Conservation (phyloP, 2,113 vertebrate species). For the Carollia perspicillata region DNA sequence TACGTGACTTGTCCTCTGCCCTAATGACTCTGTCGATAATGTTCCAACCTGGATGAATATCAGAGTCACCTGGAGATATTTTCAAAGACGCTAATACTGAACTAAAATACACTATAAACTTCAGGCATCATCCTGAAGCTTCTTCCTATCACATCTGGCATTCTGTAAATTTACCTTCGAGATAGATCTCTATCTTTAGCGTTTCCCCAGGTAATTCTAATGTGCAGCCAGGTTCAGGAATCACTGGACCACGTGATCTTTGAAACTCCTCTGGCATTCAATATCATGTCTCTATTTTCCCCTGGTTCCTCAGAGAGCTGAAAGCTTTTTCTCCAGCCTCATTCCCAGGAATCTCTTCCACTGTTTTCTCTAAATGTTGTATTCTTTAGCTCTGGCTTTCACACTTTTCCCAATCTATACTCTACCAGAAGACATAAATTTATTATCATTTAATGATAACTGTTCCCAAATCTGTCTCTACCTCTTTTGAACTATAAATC, state of each 20-base stretch:
- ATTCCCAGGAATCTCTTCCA: neutral
- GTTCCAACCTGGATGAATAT: neutral
- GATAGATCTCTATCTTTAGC: neutral
- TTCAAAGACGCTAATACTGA: neutral
- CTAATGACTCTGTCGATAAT: neutral
- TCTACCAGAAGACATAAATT: neutral
- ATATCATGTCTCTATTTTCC: neutral
- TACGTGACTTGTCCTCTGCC: neutral
- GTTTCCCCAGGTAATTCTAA: neutral
- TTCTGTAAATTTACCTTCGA: neutral
- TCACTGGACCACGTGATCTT: neutral
- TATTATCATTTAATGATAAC: neutral
- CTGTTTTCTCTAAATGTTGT: neutral
- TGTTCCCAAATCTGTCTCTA: neutral
- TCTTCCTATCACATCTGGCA: neutral
- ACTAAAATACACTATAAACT: too few relatives aligned
- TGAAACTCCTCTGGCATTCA: neutral
- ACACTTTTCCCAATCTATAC: neutral
- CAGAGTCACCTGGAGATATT: neutral
- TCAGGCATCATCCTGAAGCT: neutral
- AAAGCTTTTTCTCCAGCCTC: slow-evolving; percentile 8
- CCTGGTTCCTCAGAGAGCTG: neutral
- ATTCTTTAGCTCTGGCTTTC: neutral
- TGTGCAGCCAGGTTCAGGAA: neutral
- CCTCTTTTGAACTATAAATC: slow-evolving; percentile 8